Base-by-base conservation (phyloP, 2,888 invertebrate genomes). In the Cremastobaeus sp. region DNA sequence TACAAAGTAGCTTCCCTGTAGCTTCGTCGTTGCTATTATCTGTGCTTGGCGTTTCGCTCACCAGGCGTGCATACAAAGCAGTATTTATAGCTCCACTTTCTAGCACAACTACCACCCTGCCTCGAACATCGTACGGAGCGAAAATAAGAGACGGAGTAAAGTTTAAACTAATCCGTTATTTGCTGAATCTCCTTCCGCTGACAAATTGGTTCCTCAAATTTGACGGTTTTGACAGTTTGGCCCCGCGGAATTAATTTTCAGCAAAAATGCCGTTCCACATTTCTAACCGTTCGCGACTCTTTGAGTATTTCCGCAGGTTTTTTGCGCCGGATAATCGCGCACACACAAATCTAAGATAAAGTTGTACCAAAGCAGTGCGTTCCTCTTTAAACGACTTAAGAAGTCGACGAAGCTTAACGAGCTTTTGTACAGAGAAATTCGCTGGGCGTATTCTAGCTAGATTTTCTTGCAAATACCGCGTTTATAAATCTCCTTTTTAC, bases 11-110 rank as follows among this genome's bases (percentile, higher is more conserved):
- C 81, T 82, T 77, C 78, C 74, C 76, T 52, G 57, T 73, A 43
- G 54, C 72, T 60, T 60, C 59, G 79, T 78, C 55, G 79, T 77
- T 77, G 78, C 82, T 80, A 83, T 84, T 82, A 83, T 82, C 79
- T 77, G 78, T 76, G 80, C 80, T 78, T 80, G 81, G 77, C 79
- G 50, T 50, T 71, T 64, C 70, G 57, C 64, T 71, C 64, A 50
- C 64, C 76, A 76, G 76, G 71, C 79, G 77, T 82, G 82, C 82
- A 82, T 84, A 83, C 82, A 82, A 83, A 84, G 77, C 79, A 79
- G 79, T 83, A 83, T 83, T 83, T 83, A 83, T 83, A 76, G 74
- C 77, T 65, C 35, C 39, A 64, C 55, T n/a, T 66, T 66, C 66
- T 48, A 66, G 20, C 17, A 66, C 66, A 18, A 65, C 54, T 28